Conservation (phyloP, 2,113 vertebrate species). For the Scalopus aquaticus region DNA sequence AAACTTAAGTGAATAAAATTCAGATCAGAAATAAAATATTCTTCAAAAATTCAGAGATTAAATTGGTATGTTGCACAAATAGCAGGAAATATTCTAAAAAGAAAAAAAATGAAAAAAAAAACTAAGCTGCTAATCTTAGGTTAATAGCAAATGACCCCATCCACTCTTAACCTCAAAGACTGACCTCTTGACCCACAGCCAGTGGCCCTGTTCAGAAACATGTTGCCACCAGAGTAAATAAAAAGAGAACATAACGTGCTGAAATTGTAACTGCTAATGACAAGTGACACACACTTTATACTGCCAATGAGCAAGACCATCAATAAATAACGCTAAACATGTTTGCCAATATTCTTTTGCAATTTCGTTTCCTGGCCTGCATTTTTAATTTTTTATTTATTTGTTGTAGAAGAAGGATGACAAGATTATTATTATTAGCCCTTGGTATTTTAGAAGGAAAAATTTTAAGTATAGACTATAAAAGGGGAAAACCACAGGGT, state of each 20-base stretch:
- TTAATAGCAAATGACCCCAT: slow-evolving; percentile 86
- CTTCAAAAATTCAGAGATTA: slow-evolving; percentile 56
- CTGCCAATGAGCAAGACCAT: slow-evolving; percentile 83
- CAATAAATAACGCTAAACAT: slow-evolving; percentile 85
- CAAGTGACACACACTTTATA: slow-evolving; percentile 84
- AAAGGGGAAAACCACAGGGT: slow-evolving; percentile 13
- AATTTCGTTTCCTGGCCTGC: slow-evolving; percentile 51
- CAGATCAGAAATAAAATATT: slow-evolving; percentile 15
- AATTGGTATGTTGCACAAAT: slow-evolving; percentile 54
- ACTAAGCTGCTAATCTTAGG: slow-evolving; percentile 81
- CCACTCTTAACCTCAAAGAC: slow-evolving; percentile 83
- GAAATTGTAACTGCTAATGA: slow-evolving; percentile 88
- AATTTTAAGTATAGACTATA: neutral
- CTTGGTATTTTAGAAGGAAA: neutral
- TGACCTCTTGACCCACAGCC: slow-evolving; percentile 85
- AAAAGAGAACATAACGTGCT: slow-evolving; percentile 85
- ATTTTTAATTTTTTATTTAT: slow-evolving; percentile 13
- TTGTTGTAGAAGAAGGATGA: neutral
- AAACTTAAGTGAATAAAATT: slow-evolving; percentile 51
- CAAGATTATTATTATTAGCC: slow-evolving; percentile 2
- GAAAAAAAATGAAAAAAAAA: slow-evolving; percentile 3
- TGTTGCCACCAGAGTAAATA: slow-evolving; percentile 87
- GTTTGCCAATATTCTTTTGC: slow-evolving; percentile 66
- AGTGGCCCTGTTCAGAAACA: slow-evolving; percentile 85
- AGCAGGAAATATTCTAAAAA: slow-evolving; percentile 5